These are phyloP conservation scores for Sebastes taczanowskii DNA, from an alignment of 2,797 vertebrate genomes.

Conservation along the genomic window DNA sequence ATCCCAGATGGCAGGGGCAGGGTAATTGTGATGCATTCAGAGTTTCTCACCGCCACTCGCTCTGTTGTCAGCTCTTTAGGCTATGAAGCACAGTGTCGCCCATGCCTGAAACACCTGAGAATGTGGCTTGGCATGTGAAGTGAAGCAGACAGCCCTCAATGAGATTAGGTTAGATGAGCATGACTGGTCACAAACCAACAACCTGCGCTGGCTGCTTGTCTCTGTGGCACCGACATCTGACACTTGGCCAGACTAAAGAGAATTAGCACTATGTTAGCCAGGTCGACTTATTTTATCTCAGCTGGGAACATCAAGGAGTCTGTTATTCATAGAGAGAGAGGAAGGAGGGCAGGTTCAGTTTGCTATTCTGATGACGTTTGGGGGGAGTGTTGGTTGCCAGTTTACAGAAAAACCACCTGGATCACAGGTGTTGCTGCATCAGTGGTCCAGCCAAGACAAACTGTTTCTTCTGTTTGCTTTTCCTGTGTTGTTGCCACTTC, in stretches of 20 bases:
- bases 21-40: slow-evolving; percentile 63
- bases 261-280: slow-evolving; percentile 34
- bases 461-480: slow-evolving; percentile 39
- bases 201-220: slow-evolving; percentile 36
- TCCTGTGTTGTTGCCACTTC: slow-evolving; percentile 23
- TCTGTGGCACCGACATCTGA: slow-evolving; percentile 48
- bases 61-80: slow-evolving; percentile 57
- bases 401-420: slow-evolving; percentile 25
- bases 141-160: slow-evolving; percentile 39
- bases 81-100: slow-evolving; percentile 29
- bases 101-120: slow-evolving; percentile 60
- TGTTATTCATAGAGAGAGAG: slow-evolving; percentile 9
- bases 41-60: slow-evolving; percentile 34
- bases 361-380: slow-evolving; percentile 13
- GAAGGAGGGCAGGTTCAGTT: slow-evolving; percentile 8
- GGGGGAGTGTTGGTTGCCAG: slow-evolving; percentile 1
- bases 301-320: slow-evolving; percentile 26
- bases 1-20: slow-evolving; percentile 54
- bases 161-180: slow-evolving; percentile 59
- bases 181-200: slow-evolving; percentile 57
- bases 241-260: slow-evolving; percentile 50
- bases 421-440: slow-evolving; percentile 47
- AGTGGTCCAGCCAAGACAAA: slow-evolving; percentile 39
- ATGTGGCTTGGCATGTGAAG: slow-evolving; percentile 52
- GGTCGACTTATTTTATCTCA: slow-evolving; percentile 28